phyloP scores from a whole-genome alignment of 2,113 vertebrate species.

The Ptychochromis oligacanthus region DNA sequence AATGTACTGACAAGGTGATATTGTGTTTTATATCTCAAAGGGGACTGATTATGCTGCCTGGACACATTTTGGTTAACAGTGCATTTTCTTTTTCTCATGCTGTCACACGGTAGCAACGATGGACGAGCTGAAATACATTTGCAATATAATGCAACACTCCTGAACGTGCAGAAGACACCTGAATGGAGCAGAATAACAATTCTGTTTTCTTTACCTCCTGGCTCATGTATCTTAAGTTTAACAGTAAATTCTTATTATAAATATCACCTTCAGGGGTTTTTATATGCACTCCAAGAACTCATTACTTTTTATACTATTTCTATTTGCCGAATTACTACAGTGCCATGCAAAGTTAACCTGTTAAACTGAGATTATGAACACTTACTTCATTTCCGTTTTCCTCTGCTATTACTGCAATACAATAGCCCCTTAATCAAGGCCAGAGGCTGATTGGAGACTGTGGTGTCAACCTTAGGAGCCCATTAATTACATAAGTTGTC shows the following conservation, averaged over 20 bases:
- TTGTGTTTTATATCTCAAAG: conserved; percentile 76
- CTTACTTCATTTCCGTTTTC: conserved; percentile 14
- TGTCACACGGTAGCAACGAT: conserved; percentile 66
- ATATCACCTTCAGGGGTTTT: conserved; percentile 30
- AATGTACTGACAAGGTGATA: conserved; percentile 71
- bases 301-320: conserved; percentile 45
- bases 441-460: conserved; percentile 15
- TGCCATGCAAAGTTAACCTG: conserved; percentile 32
- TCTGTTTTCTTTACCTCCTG: conserved; percentile 10
- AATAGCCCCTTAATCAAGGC: conserved; percentile 24
- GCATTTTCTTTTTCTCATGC: conserved; percentile 62
- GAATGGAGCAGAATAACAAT: conserved; percentile 22
- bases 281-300: conserved; percentile 35
- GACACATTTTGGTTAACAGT: conserved; percentile 73
- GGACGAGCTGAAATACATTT: conserved; percentile 63
- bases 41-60: conserved; percentile 72
- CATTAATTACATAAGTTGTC: conserved; percentile 20
- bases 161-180: conserved; percentile 29
- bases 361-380: conserved; percentile 21
- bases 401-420: conserved; percentile 2
- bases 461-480: conserved; percentile 7
- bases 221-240: conserved; percentile 31
- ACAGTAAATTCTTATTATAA: conserved; percentile 48
- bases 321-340: conserved; percentile 13
- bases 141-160: conserved; percentile 58